These are phyloP conservation scores for Prionailurus bengalensis DNA, from an alignment of 2,113 vertebrate genomes.

Conservation along the genomic window DNA sequence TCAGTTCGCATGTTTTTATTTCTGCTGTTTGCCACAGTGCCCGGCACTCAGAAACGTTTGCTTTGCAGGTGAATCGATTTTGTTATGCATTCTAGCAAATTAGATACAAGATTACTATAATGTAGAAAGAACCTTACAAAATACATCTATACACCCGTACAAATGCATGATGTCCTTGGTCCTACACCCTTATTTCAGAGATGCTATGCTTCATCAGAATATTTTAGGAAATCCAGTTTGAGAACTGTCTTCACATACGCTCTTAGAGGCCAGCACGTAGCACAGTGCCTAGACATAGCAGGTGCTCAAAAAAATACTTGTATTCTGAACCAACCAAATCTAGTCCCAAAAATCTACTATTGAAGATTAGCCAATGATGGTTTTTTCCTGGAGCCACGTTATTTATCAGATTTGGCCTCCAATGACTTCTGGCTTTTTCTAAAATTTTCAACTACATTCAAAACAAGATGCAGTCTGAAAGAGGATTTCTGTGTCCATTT, in stretches of 20 bases:
- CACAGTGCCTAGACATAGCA: background rate
- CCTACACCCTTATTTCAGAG: background rate
- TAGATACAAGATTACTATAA: background rate
- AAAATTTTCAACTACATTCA: background rate
- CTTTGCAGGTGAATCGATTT: background rate
- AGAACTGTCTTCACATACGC: background rate
- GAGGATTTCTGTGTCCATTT: background rate
- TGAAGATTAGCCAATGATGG: background rate
- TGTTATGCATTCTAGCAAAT: background rate
- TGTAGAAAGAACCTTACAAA: background rate
- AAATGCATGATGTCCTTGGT: background rate
- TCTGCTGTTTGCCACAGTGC: background rate
- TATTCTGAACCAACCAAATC: background rate
- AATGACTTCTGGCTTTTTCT: conserved; percentile 12
- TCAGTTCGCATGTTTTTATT: background rate
- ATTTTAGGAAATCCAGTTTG: background rate
- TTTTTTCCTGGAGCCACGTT: background rate
- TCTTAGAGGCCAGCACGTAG: background rate
- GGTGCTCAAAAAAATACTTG: background rate
- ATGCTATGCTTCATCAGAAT: background rate
- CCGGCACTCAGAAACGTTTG: background rate
- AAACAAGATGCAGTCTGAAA: background rate
- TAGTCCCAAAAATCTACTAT: background rate
- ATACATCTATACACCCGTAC: background rate
- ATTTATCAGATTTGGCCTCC: background rate